phyloP scores from a whole-genome alignment of 2,888 invertebrate species.

The Agrochola lychnidis region DNA sequence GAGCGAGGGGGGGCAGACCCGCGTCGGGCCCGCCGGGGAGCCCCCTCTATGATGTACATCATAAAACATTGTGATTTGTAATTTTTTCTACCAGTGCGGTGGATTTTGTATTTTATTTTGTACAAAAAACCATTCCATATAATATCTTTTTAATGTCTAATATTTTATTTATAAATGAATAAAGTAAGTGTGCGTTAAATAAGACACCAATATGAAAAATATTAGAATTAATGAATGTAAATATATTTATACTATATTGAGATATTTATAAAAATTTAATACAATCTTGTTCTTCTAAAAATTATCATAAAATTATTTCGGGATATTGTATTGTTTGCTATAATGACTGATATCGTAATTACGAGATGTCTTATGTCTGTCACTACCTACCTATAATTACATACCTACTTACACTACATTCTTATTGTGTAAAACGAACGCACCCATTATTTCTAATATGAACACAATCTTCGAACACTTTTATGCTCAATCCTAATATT shows the following conservation, averaged over 20 bases:
- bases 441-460: slow-evolving; percentile 78
- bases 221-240: slow-evolving; percentile 88
- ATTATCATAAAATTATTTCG: slow-evolving; percentile 85
- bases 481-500: slow-evolving; percentile 75
- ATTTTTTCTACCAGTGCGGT: slow-evolving; percentile 84
- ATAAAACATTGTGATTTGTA: slow-evolving; percentile 85
- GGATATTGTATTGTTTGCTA: slow-evolving; percentile 82
- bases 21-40: slow-evolving; percentile 65
- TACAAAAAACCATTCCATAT: slow-evolving; percentile 90
- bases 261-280: slow-evolving; percentile 90
- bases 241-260: slow-evolving; percentile 90
- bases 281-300: slow-evolving; percentile 89
- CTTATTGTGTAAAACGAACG: slow-evolving; percentile 79
- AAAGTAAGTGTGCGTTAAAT: slow-evolving; percentile 88
- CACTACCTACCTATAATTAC: slow-evolving; percentile 75
- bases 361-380: slow-evolving; percentile 77
- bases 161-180: slow-evolving; percentile 86
- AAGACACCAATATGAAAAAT: slow-evolving; percentile 90
- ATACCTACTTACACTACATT: slow-evolving; percentile 74
- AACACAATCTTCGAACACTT: slow-evolving; percentile 72
- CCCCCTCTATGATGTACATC: slow-evolving; percentile 75
- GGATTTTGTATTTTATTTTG: slow-evolving; percentile 88
- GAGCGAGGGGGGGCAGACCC: slow-evolving; percentile 66
- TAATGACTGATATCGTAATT: slow-evolving; percentile 79
- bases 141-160: slow-evolving; percentile 86